Base-by-base conservation (phyloP, 1,140 invertebrate genomes). In the Akabosia matsudoensis region DNA sequence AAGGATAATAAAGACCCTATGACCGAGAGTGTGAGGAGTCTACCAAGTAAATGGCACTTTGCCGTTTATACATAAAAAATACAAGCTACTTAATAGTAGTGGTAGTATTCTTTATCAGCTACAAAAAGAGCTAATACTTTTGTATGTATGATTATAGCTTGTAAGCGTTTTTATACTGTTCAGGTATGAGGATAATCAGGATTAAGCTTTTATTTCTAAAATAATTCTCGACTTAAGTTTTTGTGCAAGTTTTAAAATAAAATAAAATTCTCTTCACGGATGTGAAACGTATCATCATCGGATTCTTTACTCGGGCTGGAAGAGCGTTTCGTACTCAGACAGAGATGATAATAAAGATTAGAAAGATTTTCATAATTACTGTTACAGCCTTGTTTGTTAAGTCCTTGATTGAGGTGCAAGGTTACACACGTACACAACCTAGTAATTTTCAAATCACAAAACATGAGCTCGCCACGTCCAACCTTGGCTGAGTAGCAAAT, bases 121-220 rank as follows among this genome's bases (percentile, higher is more conserved):
- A 13, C 61, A 30, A 67, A 10, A 31, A 30, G 26, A 13, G 24
- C 54, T 67, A 67, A 67, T 67, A 31, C 61, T 67, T 16, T 7
- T 67, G 28, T n/a, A n/a, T n/a, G n/a, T n/a, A n/a, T n/a, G n/a
- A n/a, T 67, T 67, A 67, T 67, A 67, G 26, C 61, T 67, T 67
- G 61, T 67, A 67, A 67, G 61, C 61, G 61, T 67, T 67, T 67
- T 67, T n/a, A n/a, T n/a, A n/a, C n/a, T n/a, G n/a, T n/a, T 67
- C 61, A 67, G 61, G 61, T 67, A 67, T 67, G 61, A 67, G 28
- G 61, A 67, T 67, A 67, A 67, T 67, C 61, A 67, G 61, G 61
- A 67, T 67, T 67, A 67, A 2, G 61, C 61, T 67, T 67, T 67
- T 67, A 67, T 67, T 67, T 45, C 61, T 22, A 30, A 30, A 24